Percentiles rank a stretch among this genome's conserved stretches.
phyloP scores from a whole-genome alignment of 2,888 invertebrate genomes.

The Drosophila lacicola region DNA sequence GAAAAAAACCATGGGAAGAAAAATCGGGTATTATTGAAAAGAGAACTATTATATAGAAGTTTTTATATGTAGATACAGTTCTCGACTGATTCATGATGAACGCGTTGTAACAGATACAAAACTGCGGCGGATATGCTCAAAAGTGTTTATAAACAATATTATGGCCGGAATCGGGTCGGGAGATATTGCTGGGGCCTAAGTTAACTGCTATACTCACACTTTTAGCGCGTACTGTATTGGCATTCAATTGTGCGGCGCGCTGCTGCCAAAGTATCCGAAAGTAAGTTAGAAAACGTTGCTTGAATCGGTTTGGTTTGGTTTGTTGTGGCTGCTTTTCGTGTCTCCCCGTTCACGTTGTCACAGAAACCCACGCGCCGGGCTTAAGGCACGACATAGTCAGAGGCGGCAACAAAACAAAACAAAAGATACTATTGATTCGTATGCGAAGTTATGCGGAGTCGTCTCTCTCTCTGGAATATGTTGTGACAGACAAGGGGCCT shows the following conservation, averaged over 20 bases:
- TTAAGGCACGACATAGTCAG: conserved; percentile 21
- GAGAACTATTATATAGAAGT: conserved; percentile 10
- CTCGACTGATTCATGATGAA: conserved; percentile 35
- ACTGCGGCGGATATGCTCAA: conserved; percentile 48
- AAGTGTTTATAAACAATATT: conserved; percentile 69
- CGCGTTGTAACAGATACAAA: conserved; percentile 37
- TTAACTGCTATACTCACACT: conserved; percentile 62
- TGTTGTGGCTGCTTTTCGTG: conserved; percentile 26
- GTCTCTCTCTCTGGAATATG: conserved; percentile 21
- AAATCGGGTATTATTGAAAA: conserved; percentile 45
- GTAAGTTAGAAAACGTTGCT: conserved; percentile 26
- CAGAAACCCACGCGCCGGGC: conserved; percentile 55
- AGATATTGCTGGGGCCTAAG: conserved; percentile 9
- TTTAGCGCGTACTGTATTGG: conserved; percentile 62
- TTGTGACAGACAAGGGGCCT: conserved; percentile 60
- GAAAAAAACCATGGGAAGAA: conserved; percentile 45
- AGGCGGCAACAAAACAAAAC: conserved; percentile 34
- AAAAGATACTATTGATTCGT: conserved; percentile 69
- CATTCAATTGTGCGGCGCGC: conserved; percentile 45
- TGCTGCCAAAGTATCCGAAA: conserved; percentile 41
- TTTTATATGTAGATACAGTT: conserved; percentile 10
- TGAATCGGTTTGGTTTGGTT: conserved; percentile 28
- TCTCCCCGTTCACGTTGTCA: conserved; percentile 61
- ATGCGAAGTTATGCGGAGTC: conserved; percentile 72
- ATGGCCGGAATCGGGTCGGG: conserved; percentile 23